These are phyloP conservation scores for Solenodon paradoxus DNA, from an alignment of 2,113 vertebrate genomes.

Conservation along the genomic window DNA sequence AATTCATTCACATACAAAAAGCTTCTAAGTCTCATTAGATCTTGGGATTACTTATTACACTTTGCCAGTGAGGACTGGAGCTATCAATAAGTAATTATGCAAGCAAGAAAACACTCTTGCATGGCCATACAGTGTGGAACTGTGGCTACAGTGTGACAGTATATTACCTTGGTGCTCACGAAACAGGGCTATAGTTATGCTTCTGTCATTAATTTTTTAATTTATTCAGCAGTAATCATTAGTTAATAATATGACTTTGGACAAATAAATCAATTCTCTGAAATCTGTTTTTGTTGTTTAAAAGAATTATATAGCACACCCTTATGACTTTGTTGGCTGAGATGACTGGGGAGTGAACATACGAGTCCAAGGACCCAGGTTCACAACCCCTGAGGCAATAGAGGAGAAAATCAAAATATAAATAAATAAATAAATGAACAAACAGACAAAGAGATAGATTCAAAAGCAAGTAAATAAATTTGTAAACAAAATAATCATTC, in stretches of 20 bases:
- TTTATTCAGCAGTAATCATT: background rate
- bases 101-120: background rate
- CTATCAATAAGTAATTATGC: background rate
- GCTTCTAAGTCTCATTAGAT: background rate
- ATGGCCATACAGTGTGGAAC: fast-evolving
- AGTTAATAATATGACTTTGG: background rate
- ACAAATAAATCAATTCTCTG: background rate
- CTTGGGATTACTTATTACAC: too few relatives aligned
- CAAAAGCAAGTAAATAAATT: too few relatives aligned
- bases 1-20: background rate
- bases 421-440: too few relatives aligned
- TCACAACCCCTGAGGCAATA: too few relatives aligned
- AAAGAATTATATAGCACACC: background rate
- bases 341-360: too few relatives aligned
- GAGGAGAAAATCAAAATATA: too few relatives aligned
- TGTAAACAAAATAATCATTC: too few relatives aligned
- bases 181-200: background rate
- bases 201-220: background rate
- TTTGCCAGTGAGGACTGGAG: background rate
- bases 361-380: too few relatives aligned
- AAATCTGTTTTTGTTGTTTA: background rate
- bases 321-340: too few relatives aligned
- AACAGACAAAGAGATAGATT: too few relatives aligned
- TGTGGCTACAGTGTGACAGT: fast-evolving
- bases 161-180: background rate